phyloP scores from a whole-genome alignment of 2,113 vertebrate genomes.

The Otolemur garnettii region DNA sequence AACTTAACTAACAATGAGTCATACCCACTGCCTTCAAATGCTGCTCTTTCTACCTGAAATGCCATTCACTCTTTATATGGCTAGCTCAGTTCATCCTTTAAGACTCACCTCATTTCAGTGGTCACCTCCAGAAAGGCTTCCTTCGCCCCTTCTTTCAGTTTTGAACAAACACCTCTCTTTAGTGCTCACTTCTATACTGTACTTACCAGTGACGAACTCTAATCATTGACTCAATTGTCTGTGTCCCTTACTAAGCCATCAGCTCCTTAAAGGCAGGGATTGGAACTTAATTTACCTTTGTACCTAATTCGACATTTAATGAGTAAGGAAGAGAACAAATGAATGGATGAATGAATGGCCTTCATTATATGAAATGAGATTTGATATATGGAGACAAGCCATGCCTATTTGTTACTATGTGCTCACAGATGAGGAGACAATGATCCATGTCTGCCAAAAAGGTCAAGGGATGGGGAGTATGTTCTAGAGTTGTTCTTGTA shows the following conservation, averaged over 20 bases:
- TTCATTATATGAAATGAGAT: conserved; percentile 53
- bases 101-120: conserved; percentile 53
- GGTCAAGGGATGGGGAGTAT: neutral
- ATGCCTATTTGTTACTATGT: conserved; percentile 27
- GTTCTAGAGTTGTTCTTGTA: conserved; percentile 16
- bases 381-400: neutral
- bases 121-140: conserved; percentile 28
- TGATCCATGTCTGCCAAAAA: conserved; percentile 11
- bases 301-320: conserved; percentile 10
- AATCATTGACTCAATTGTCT: conserved; percentile 9
- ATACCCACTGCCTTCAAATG: conserved; percentile 3
- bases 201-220: conserved; percentile 1
- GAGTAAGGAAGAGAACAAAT: conserved; percentile 40
- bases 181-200: neutral
- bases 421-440: conserved; percentile 37
- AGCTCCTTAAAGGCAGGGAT: conserved; percentile 24
- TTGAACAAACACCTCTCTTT: neutral
- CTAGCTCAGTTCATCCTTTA: neutral
- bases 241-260: neutral
- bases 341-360: conserved; percentile 17
- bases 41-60: conserved; percentile 7
- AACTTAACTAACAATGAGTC: neutral
- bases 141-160: neutral
- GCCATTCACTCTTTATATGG: neutral
- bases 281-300: conserved; percentile 37